A percentile compares a stretch with the other conserved stretches of the same genome.
Evolutionary conservation across 2,888 invertebrate species (phyloP).

Genomic region (Ferrisia virgata): DNA sequence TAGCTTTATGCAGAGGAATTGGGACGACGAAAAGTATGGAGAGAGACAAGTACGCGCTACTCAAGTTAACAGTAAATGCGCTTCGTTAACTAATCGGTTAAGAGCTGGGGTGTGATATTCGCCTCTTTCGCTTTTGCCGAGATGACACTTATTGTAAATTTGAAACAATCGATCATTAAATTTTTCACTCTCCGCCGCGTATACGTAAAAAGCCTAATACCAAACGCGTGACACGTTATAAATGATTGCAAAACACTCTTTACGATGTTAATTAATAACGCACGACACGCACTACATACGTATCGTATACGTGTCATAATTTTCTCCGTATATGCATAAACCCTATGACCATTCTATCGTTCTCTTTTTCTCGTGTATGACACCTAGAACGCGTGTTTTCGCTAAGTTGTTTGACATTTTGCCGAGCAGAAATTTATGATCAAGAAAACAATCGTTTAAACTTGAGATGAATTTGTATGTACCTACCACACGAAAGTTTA

Average conservation of each 20-base stretch:
- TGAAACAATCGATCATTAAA: conserved; percentile 40
- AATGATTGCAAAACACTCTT: conserved; percentile 41
- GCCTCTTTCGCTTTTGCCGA: conserved; percentile 10
- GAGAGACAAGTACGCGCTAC: neutral
- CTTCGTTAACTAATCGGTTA: conserved; percentile 9
- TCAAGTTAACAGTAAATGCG: conserved; percentile 14
- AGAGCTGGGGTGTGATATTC: neutral
- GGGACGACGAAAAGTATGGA: neutral
- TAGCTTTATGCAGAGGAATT: neutral
- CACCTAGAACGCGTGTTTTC: neutral
- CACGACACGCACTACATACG: conserved; percentile 19
- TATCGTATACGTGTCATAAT: conserved; percentile 31
- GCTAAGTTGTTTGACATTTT: neutral
- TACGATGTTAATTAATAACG: conserved; percentile 41
- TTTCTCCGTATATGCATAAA: neutral
- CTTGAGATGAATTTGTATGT: neutral
- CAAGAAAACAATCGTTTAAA: neutral
- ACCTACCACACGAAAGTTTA: neutral
- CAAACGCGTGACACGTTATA: conserved; percentile 26
- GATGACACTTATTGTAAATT: conserved; percentile 36
- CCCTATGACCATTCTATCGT: neutral
- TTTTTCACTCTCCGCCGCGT: conserved; percentile 4
- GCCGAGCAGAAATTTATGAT: neutral
- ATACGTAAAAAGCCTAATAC: conserved; percentile 7
- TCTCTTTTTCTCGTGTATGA: neutral